These are phyloP conservation scores for Nylanderia fulva DNA, from an alignment of 1,140 invertebrate species.

Conservation along the genomic window DNA sequence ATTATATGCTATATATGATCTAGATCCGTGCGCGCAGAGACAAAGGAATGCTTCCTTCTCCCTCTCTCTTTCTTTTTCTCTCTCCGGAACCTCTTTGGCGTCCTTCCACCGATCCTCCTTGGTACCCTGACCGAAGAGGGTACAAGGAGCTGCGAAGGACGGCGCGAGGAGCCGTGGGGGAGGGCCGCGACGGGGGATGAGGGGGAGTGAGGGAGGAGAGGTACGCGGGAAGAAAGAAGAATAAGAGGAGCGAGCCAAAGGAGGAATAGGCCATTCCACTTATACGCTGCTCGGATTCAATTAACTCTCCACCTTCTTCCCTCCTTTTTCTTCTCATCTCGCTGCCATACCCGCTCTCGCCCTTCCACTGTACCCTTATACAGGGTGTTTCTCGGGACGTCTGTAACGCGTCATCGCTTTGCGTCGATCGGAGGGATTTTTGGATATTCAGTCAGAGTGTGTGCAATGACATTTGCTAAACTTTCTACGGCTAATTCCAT, in stretches of 20 bases:
- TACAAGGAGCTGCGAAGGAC: slow-evolving; percentile 74
- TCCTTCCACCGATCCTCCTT: slow-evolving; percentile 75
- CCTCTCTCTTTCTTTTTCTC: slow-evolving; percentile 71
- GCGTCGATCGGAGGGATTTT: slow-evolving; percentile 35
- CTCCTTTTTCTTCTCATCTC: slow-evolving; percentile 80
- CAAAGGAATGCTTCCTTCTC: slow-evolving; percentile 83
- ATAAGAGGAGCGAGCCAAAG: slow-evolving; percentile 80
- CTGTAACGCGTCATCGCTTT: slow-evolving; percentile 47
- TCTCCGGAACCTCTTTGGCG: slow-evolving; percentile 70
- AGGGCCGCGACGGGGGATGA: slow-evolving; percentile 46
- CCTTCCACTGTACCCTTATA: slow-evolving; percentile 71
- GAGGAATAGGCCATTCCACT: slow-evolving; percentile 85
- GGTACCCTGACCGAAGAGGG: slow-evolving; percentile 77
- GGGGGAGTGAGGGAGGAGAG: slow-evolving; percentile 73
- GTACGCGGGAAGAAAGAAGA: slow-evolving; percentile 82
- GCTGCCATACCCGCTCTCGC: slow-evolving; percentile 69
- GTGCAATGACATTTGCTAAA: too few relatives aligned
- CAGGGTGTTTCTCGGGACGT: slow-evolving; percentile 71
- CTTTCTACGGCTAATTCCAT: neutral
- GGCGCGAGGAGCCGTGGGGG: slow-evolving; percentile 61
- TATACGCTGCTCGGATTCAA: slow-evolving; percentile 86
- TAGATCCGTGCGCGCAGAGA: slow-evolving; percentile 82
- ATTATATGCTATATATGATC: slow-evolving; percentile 78
- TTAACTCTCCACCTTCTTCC: slow-evolving; percentile 85
- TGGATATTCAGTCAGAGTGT: too few relatives aligned